Base-by-base conservation (phyloP, 30 jellyfish, hydroid and myxozoan genomes). In the Turritopsis dohrnii region DNA sequence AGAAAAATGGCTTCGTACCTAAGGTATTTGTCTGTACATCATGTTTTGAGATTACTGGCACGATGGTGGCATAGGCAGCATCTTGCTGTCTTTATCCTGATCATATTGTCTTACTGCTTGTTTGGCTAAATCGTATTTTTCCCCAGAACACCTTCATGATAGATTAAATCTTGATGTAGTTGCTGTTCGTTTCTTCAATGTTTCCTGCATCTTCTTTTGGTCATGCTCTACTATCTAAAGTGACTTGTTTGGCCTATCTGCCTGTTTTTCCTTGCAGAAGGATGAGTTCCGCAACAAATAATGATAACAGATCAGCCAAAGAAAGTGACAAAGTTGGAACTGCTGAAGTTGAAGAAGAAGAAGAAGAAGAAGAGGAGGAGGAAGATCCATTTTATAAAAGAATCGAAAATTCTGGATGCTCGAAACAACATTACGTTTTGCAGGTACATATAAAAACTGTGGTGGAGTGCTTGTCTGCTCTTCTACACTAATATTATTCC, bases 391-490 rank as follows among this genome's bases (percentile, higher is more conserved):
- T 79, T 75, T 66, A 92, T 19, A 84, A 80, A 54, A 84, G 96
- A 22, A 92, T 92, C 29, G 92, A 84, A 21, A 52, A 79, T 1
- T 86, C 97, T 8, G 97, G 97, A 31, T 92, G 97, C 83, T 74
- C 96, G 66, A 92, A 92, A 73, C 81, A 83, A 31, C 97, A 92
- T 84, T 92, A 79, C 60, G 95, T 88, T 29, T 89, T 92, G 53
- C 97, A 92, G 96, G 97, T 92, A 52, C 21, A 3, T 5, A 16
- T 80, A 13, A 5, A 41, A 41, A 41, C n/a, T n/a, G n/a, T n/a
- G n/a, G n/a, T n/a, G n/a, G n/a, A n/a, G n/a, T n/a, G n/a, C n/a
- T n/a, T n/a, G n/a, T n/a, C n/a, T n/a, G n/a, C n/a, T n/a, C n/a
- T n/a, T n/a, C n/a, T n/a, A n/a, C n/a, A n/a, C n/a, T n/a, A n/a